Evolutionary conservation across 2,888 invertebrate species (phyloP), one percentile per base, ranked within the genome.

Genomic region (Gymnoscelis rufifasciata): DNA sequence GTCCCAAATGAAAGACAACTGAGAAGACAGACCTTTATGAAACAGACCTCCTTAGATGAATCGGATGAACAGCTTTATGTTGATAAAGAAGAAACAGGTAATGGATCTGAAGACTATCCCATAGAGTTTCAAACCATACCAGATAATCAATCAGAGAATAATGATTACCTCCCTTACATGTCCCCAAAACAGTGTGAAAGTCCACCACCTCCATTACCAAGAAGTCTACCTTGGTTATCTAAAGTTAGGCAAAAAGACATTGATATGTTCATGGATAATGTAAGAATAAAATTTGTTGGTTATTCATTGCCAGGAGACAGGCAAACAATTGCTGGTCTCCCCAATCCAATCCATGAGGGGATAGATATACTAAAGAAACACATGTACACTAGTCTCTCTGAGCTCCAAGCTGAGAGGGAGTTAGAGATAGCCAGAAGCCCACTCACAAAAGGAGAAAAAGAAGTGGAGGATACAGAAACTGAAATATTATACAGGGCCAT

Each of bases 331-430:
- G 97, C 98, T 43, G 99, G 99, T 1, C 87, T 99, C 45, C 99
- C 99, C 0, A 94, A 95, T 65, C 98, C 99, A 0, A 98, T 99
- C 66, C 97, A 97, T 71, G 98, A 99, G 83, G 97, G 98, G 23
- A 94, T 99, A 24, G 93, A 94, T 66, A 96, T 97, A 45, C 87
- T 98, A 28, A 95, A 94, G 78, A 90, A 96, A 90, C 97, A 98
- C 71, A 93, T 98, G 90, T 99, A 99, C 75, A 93, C 94, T 27
- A 98, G 98, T 41, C 83, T 99, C 51, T 92, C 97, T 10, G 98
- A 99, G 83, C 86, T 97, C 45, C 98, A 99, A 83, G 93, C 96
- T 48, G 93, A 94, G 67, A 92, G 94, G 67, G 98, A 98, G 79
- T 94, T 97, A 70, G 96, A 96, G 69, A 95, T 98, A 52, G 93